A percentile compares a stretch with the other conserved stretches of the same genome.
Conservation (phyloP, 2,888 invertebrate species). For the Drosophila parthenogenetica region DNA sequence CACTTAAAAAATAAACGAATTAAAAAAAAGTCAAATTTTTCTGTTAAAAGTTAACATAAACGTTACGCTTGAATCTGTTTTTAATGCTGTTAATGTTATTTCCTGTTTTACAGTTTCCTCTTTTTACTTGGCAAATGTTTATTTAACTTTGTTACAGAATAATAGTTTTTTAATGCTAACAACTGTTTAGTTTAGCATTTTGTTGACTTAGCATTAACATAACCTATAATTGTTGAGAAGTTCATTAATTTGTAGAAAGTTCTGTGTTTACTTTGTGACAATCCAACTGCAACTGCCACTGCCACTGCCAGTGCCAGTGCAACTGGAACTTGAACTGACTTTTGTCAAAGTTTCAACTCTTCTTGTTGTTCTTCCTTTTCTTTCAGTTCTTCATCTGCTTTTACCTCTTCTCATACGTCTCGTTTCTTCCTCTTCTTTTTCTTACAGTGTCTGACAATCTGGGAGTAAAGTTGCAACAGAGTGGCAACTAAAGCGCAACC, state of each 20-base stretch:
- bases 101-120: neutral
- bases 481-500: constrained; percentile 43
- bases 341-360: constrained; percentile 33
- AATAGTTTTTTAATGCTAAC: neutral
- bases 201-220: constrained; percentile 7
- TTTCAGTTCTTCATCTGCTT: constrained; percentile 11
- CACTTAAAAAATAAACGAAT: too few relatives aligned
- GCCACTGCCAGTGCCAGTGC: constrained; percentile 17
- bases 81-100: neutral
- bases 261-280: constrained; percentile 8
- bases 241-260: neutral
- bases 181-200: neutral
- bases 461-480: constrained; percentile 44
- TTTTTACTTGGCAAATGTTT: neutral
- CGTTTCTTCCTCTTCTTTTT: constrained; percentile 13
- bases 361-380: neutral
- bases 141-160: neutral
- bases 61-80: neutral
- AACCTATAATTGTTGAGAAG: constrained; percentile 8
- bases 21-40: neutral
- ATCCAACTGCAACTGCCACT: constrained; percentile 31
- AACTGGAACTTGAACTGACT: constrained; percentile 40
- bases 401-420: constrained; percentile 2
- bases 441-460: constrained; percentile 48
- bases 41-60: neutral